phyloP scores from a whole-genome alignment of 2,113 vertebrate genomes.

The Empidonax alnorum region DNA sequence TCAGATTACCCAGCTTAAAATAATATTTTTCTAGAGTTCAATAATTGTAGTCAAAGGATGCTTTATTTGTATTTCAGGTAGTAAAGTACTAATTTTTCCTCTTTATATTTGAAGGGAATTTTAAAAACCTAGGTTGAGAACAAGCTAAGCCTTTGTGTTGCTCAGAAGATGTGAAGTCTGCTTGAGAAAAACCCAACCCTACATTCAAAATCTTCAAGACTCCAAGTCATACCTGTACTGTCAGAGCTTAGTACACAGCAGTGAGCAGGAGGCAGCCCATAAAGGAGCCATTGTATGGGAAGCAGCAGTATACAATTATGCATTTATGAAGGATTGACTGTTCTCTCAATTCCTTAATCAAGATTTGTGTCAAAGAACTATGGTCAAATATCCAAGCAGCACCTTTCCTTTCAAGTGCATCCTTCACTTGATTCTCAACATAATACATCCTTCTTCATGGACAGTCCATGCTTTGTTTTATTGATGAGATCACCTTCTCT shows the following conservation, averaged over 20 bases:
- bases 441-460: slow-evolving; percentile 28
- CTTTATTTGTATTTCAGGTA: slow-evolving; percentile 20
- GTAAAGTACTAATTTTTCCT: slow-evolving; percentile 3
- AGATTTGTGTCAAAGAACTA: slow-evolving; percentile 29
- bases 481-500: neutral
- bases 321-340: slow-evolving; percentile 37
- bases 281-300: slow-evolving; percentile 52
- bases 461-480: slow-evolving; percentile 49
- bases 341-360: slow-evolving; percentile 49
- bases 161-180: neutral
- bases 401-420: slow-evolving; percentile 59
- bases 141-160: slow-evolving; percentile 28
- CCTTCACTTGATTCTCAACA: neutral
- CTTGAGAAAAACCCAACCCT: neutral
- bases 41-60: slow-evolving; percentile 24
- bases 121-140: neutral
- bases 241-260: neutral
- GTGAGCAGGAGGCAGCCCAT: slow-evolving; percentile 2
- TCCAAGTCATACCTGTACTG: slow-evolving; percentile 17
- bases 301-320: slow-evolving; percentile 43
- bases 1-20: neutral
- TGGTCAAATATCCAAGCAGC: slow-evolving; percentile 30
- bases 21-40: neutral
- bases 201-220: slow-evolving; percentile 8
- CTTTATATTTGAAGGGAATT: neutral